These are phyloP conservation scores for Stictocephala bisonia DNA, from an alignment of 2,888 invertebrate species.

Conservation along the genomic window DNA sequence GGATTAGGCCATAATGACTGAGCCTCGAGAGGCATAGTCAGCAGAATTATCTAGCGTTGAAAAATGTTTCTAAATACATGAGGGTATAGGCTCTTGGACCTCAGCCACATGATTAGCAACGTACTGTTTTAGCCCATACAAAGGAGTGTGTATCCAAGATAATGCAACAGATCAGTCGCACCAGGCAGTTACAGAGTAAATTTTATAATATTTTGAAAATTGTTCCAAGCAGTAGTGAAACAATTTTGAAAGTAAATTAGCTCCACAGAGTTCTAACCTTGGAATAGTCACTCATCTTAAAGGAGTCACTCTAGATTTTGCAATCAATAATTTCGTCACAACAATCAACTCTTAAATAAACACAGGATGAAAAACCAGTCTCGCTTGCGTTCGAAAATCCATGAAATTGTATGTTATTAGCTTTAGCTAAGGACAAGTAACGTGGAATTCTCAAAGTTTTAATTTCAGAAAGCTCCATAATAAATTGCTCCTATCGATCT, in stretches of 20 bases:
- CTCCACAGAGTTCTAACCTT: conserved; percentile 54
- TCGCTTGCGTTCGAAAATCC: neutral
- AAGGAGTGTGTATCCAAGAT: conserved; percentile 53
- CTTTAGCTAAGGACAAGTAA: neutral
- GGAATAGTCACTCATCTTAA: conserved; percentile 52
- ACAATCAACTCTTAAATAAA: neutral
- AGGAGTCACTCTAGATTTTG: conserved; percentile 13
- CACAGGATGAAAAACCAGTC: neutral
- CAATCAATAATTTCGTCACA: neutral
- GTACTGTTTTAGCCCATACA: conserved; percentile 33
- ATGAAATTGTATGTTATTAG: conserved; percentile 7
- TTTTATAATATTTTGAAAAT: conserved; percentile 53
- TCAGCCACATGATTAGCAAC: conserved; percentile 59
- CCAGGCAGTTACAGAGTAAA: conserved; percentile 54
- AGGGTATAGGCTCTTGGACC: conserved; percentile 53
- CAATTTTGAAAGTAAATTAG: conserved; percentile 44
- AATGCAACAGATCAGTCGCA: conserved; percentile 14
- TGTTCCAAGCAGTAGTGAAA: conserved; percentile 54
- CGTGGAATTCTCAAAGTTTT: neutral
- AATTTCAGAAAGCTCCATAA: too few species aligned
- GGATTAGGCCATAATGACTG: conserved; percentile 12
- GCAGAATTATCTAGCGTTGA: conserved; percentile 59
- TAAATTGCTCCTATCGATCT: too few species aligned
- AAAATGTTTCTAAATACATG: conserved; percentile 51
- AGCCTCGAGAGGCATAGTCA: conserved; percentile 52